These are phyloP conservation scores for Orgyia antiqua DNA, from an alignment of 2,888 invertebrate genomes.

Conservation along the genomic window DNA sequence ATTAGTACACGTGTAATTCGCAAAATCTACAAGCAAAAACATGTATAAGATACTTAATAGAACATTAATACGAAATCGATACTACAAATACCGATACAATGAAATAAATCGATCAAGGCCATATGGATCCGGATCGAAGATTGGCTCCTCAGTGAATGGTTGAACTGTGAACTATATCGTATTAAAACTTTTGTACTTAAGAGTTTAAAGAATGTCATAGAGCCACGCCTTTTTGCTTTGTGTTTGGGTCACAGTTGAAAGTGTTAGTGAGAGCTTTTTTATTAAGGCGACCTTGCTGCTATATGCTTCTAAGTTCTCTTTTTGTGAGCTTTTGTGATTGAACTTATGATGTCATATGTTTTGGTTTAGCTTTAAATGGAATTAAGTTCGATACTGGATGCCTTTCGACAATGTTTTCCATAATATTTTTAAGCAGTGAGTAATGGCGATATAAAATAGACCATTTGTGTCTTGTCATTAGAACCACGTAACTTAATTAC, in stretches of 20 bases:
- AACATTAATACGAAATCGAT: constrained; percentile 10
- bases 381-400: no score
- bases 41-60: neutral
- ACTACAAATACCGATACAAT: constrained; percentile 46
- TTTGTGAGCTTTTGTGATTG: constrained; percentile 3
- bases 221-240: constrained; percentile 47
- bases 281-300: constrained; percentile 19
- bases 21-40: neutral
- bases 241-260: constrained; percentile 38
- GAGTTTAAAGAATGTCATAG: constrained; percentile 61
- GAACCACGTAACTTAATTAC: no score
- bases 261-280: constrained; percentile 20
- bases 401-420: no score
- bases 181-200: constrained; percentile 28
- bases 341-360: constrained; percentile 3
- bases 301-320: constrained; percentile 5
- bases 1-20: neutral
- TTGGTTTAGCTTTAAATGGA: no score
- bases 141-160: constrained; percentile 47
- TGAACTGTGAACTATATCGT: constrained; percentile 70
- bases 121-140: constrained; percentile 61
- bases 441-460: no score
- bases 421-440: no score
- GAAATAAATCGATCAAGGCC: constrained; percentile 65
- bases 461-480: no score